Evolutionary conservation across 2,888 invertebrate species (phyloP).

Genomic region (Peribatodes rhomboidaria): DNA sequence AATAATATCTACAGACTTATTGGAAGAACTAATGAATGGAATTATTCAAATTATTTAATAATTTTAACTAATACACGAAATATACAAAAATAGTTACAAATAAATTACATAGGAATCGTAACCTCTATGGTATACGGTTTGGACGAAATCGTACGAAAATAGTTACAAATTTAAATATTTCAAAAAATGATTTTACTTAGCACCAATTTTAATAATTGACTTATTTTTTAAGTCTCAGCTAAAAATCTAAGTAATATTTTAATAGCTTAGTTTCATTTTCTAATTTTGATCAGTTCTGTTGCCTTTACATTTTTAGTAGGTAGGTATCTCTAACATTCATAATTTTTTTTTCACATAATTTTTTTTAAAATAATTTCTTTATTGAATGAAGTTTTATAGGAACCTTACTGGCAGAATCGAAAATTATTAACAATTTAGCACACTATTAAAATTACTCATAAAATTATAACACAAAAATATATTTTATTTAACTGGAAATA

Average conservation of each 20-base stretch:
- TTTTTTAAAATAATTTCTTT: constrained; percentile 8
- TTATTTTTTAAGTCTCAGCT: not conserved
- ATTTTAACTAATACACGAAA: constrained; percentile 67
- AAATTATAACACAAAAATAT: constrained; percentile 33
- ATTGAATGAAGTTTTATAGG: constrained; percentile 25
- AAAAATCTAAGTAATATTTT: not conserved
- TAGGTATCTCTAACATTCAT: too few species aligned
- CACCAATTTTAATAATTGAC: constrained; percentile 58
- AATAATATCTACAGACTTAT: constrained; percentile 79
- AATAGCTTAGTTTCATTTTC: not conserved
- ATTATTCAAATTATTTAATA: constrained; percentile 61
- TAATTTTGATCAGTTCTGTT: constrained; percentile 16
- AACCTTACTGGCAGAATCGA: constrained; percentile 36
- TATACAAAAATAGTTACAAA: constrained; percentile 84
- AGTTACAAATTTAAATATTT: constrained; percentile 40
- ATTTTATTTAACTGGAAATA: constrained; percentile 19
- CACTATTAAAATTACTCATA: constrained; percentile 25
- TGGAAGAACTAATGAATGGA: constrained; percentile 73
- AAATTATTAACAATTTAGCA: constrained; percentile 23
- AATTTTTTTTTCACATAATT: not conserved
- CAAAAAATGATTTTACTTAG: constrained; percentile 61
- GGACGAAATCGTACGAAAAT: constrained; percentile 50
- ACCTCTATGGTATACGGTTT: constrained; percentile 61
- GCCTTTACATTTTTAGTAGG: not conserved
- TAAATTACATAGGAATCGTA: constrained; percentile 81